A percentile compares a stretch with the other conserved stretches of the same genome.
phyloP scores from a whole-genome alignment of 2,888 invertebrate genomes.

The Monoplex corrugatus region DNA sequence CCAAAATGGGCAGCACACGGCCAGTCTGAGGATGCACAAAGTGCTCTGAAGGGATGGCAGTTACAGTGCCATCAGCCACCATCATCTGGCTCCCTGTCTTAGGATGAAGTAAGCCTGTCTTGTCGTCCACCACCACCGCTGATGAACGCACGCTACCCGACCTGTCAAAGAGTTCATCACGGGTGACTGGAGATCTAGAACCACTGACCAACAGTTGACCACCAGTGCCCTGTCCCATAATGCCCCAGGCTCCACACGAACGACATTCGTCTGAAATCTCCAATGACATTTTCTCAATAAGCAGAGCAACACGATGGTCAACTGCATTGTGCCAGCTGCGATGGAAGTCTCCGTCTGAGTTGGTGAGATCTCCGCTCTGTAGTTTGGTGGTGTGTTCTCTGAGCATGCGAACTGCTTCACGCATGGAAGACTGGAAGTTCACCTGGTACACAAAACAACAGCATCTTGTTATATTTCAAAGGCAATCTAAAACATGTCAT shows the following conservation, averaged over 20 bases:
- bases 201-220: constrained; percentile 69
- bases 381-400: constrained; percentile 73
- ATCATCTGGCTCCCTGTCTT: constrained; percentile 72
- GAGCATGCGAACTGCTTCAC: constrained; percentile 72
- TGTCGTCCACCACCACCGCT: constrained; percentile 67
- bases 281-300: constrained; percentile 73
- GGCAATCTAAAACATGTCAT: background rate
- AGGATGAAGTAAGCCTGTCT: constrained; percentile 75
- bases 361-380: constrained; percentile 67
- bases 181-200: constrained; percentile 64
- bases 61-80: constrained; percentile 67
- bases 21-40: constrained; percentile 79
- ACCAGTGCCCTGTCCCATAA: constrained; percentile 76
- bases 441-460: constrained; percentile 64
- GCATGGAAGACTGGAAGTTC: constrained; percentile 69
- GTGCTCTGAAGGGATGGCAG: constrained; percentile 69
- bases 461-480: background rate
- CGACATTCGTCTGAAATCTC: constrained; percentile 72
- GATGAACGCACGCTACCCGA: constrained; percentile 54
- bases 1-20: constrained; percentile 75
- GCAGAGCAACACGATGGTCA: constrained; percentile 66
- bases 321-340: constrained; percentile 66
- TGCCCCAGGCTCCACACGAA: constrained; percentile 77
- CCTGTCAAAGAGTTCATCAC: constrained; percentile 63
- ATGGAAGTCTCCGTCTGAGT: constrained; percentile 70